phyloP scores from a whole-genome alignment of 2,797 vertebrate genomes.

The Propithecus deckenii region DNA sequence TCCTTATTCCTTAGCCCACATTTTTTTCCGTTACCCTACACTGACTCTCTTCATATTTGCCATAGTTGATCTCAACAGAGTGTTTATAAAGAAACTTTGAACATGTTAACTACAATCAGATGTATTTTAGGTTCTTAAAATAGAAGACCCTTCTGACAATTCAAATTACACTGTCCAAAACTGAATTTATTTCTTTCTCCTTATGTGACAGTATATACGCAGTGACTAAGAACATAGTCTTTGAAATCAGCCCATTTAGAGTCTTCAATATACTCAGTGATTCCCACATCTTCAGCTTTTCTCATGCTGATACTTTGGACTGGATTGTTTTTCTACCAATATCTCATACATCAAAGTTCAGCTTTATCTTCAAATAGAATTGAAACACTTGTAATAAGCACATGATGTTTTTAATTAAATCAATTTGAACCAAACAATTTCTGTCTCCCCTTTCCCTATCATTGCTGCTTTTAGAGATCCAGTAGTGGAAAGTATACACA shows the following conservation, averaged over 20 bases:
- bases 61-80: background rate
- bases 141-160: background rate
- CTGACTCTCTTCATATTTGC: background rate
- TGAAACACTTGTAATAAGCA: background rate
- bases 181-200: background rate
- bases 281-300: background rate
- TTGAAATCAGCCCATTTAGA: background rate
- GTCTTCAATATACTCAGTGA: background rate
- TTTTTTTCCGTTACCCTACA: background rate
- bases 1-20: background rate
- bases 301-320: background rate
- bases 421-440: background rate
- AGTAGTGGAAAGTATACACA: background rate
- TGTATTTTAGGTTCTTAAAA: background rate
- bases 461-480: background rate
- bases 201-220: background rate
- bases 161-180: background rate
- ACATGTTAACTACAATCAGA: background rate
- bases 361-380: background rate
- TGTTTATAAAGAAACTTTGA: background rate
- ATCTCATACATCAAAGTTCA: background rate
- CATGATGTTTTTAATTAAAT: constrained; percentile 2
- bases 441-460: background rate
- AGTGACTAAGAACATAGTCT: background rate
- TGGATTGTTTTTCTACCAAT: background rate